Evolutionary conservation across 2,113 vertebrate species (phyloP), one percentile per base, ranked within the genome.

Genomic region (Coturnix japonica): DNA sequence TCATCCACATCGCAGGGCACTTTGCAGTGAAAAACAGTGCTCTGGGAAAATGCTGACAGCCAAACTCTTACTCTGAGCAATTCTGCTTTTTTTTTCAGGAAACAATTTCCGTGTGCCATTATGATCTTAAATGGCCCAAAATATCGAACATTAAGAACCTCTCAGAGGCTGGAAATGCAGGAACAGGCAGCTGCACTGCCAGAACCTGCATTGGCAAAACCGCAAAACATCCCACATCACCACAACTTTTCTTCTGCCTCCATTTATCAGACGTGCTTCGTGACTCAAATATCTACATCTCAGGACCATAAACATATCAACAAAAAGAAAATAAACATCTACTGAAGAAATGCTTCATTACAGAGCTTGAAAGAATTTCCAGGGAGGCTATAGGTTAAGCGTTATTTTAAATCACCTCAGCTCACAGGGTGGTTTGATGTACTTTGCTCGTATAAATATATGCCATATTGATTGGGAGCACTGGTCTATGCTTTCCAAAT

Each of bases 1-100:
- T 47, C 1, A 0, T 2, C 17, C 8, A 30, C 46, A 43, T 7
- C 13, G 2, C 2, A 7, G n/a, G 47, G 35, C 46, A 37, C 22
- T 4, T 3, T 39, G 12, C 44, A 14, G 11, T 22, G 9, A 16
- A 35, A 15, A 63, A 19, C 30, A 7, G 33, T 9, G 5, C 15
- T 5, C 41, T 23, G 25, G 31, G 53, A 35, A 72, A 43, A 25
- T 1, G 47, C 41, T 69, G 33, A 60, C 41, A 43, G 54, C 25
- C 75, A 28, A 37, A 74, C 21, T 18, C 73, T 8, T 41, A 47
- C 61, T 56, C 26, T 26, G 15, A 31, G 23, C n/a, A 57, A 20
- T 39, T 39, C 25, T 60, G 9, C n/a, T 37, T 56, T 5, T 12
- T 35, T 47, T 35, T 28, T 4, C 11, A 28, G 41, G 46, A 61